phyloP scores from a whole-genome alignment of 2,113 vertebrate genomes.

The Gymnobelideus leadbeateri region DNA sequence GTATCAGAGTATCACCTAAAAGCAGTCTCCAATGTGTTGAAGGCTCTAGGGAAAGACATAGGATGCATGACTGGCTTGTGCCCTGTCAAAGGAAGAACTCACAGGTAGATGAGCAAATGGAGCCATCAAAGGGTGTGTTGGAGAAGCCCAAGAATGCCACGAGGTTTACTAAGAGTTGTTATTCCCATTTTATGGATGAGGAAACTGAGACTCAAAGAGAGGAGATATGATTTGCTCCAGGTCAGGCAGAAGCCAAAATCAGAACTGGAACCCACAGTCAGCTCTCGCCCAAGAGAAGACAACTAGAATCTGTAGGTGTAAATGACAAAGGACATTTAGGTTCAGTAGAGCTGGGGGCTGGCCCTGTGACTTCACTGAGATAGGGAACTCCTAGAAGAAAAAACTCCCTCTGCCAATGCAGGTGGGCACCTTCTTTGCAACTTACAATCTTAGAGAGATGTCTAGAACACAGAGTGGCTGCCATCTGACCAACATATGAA shows the following conservation, averaged over 20 bases:
- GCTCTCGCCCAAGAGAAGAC: not conserved
- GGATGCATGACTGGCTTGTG: not conserved
- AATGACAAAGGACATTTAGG: not conserved
- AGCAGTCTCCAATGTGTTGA: not conserved
- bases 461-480: not conserved
- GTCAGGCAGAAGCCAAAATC: not conserved
- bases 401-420: not conserved
- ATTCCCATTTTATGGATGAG: slow-evolving; percentile 24
- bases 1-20: not conserved
- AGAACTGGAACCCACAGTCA: not conserved
- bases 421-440: not conserved
- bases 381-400: not conserved
- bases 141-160: not conserved
- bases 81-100: not conserved
- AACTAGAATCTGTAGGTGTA: not conserved
- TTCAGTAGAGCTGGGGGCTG: not conserved
- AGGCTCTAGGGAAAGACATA: not conserved
- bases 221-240: slow-evolving; percentile 5
- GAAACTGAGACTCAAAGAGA: not conserved
- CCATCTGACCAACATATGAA: not conserved
- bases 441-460: not conserved
- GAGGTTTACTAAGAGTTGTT: not conserved
- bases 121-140: not conserved
- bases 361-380: not conserved
- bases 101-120: not conserved